phyloP scores from a whole-genome alignment of 2,888 invertebrate species.

The Drosophila lacicola region DNA sequence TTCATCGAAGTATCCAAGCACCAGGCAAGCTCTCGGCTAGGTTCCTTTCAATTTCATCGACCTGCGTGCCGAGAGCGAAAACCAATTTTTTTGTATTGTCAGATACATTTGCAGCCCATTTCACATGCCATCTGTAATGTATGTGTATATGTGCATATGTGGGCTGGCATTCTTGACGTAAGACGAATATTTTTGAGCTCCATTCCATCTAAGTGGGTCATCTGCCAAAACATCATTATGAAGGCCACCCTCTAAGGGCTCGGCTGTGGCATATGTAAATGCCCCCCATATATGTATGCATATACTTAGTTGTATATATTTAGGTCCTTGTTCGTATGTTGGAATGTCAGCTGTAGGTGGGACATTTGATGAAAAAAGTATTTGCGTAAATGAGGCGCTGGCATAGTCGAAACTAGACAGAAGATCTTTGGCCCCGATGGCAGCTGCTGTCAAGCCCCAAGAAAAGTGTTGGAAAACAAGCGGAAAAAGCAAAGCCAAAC shows the following conservation, averaged over 20 bases:
- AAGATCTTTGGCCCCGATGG: constrained; percentile 7
- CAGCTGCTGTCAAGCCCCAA: constrained; percentile 43
- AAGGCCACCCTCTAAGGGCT: constrained; percentile 16
- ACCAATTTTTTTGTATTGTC: constrained; percentile 46
- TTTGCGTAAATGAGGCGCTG: constrained; percentile 42
- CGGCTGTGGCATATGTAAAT: constrained; percentile 25
- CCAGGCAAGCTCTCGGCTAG: constrained; percentile 11
- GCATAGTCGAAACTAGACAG: constrained; percentile 14
- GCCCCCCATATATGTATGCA: background rate
- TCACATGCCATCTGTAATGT: constrained; percentile 22
- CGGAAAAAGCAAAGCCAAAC: constrained; percentile 15
- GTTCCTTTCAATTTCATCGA: constrained; percentile 18
- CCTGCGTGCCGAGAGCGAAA: constrained; percentile 28
- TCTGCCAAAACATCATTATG: constrained; percentile 50
- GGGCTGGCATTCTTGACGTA: constrained; percentile 15
- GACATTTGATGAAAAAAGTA: constrained; percentile 45
- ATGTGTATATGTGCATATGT: constrained; percentile 6
- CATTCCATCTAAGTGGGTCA: constrained; percentile 51
- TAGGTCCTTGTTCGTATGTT: background rate
- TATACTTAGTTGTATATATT: background rate
- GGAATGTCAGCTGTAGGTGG: constrained; percentile 6
- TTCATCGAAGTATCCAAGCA: constrained; percentile 26
- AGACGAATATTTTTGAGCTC: constrained; percentile 17
- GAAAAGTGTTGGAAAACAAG: constrained; percentile 44
- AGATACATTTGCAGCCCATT: constrained; percentile 38